Percentiles rank a stretch among this genome's conserved stretches.
Evolutionary conservation across 2,888 invertebrate species (phyloP).

Genomic region (Pocota personata): DNA sequence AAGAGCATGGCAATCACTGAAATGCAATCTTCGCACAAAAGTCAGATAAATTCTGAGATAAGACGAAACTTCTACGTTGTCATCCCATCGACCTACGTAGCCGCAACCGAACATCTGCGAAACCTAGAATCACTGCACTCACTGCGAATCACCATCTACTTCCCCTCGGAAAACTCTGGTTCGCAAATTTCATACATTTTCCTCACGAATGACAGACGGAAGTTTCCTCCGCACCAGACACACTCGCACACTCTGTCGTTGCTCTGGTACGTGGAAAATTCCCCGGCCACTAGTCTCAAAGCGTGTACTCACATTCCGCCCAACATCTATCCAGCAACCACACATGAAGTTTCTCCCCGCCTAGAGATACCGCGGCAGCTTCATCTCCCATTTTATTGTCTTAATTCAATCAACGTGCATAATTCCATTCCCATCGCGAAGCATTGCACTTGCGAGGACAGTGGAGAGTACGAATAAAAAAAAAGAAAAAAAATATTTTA

Average conservation of each 20-base stretch:
- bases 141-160: conserved; percentile 4
- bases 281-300: neutral
- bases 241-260: conserved; percentile 23
- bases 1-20: conserved; percentile 12
- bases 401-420: conserved; percentile 73
- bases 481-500: conserved; percentile 40
- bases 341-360: conserved; percentile 57
- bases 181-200: conserved; percentile 57
- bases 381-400: conserved; percentile 70
- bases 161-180: conserved; percentile 28
- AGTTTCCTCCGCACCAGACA: conserved; percentile 52
- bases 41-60: conserved; percentile 61
- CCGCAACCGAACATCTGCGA: conserved; percentile 46
- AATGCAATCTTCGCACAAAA: conserved; percentile 41
- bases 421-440: conserved; percentile 64
- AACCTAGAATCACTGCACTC: neutral
- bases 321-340: conserved; percentile 50
- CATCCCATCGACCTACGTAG: conserved; percentile 33
- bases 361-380: conserved; percentile 37
- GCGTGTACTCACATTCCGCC: conserved; percentile 54
- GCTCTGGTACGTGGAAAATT: conserved; percentile 27
- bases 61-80: conserved; percentile 12
- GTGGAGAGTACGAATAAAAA: neutral
- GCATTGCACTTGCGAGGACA: conserved; percentile 29
- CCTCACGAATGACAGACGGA: conserved; percentile 58